Base-by-base conservation (phyloP, 2,888 invertebrate genomes). In the Homarus gammarus region DNA sequence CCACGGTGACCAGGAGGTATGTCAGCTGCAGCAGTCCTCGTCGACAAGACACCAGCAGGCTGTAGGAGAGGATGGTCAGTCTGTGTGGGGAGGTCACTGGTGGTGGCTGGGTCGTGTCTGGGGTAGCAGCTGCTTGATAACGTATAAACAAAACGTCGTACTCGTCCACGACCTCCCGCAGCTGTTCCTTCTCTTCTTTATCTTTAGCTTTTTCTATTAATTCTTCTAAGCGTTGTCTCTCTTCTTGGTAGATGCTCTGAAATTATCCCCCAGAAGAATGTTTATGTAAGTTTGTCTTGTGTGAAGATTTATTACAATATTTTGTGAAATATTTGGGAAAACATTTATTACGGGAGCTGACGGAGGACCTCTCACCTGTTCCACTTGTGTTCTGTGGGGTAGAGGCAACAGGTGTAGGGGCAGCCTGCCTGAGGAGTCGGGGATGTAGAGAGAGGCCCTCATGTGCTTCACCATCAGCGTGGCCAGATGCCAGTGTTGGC, bases 291-390 rank as follows among this genome's bases (percentile, higher is more conserved):
- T 56, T 56, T 18, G 18, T 18, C 56, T 56, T 56, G 18, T 18
- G 56, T 18, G 56, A 56, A 56, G 12, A 56, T 56, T 15, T 56
- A n/a, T n/a, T n/a, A n/a, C n/a, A n/a, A n/a, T n/a, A n/a, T n/a
- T n/a, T n/a, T n/a, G n/a, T n/a, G n/a, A n/a, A n/a, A n/a, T n/a
- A n/a, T n/a, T n/a, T n/a, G n/a, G n/a, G n/a, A n/a, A n/a, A n/a
- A n/a, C n/a, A n/a, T n/a, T n/a, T n/a, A n/a, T n/a, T n/a, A n/a
- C n/a, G n/a, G n/a, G n/a, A n/a, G n/a, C n/a, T n/a, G n/a, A n/a
- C n/a, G n/a, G n/a, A n/a, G n/a, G n/a, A n/a, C n/a, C n/a, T 72
- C 18, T 83, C n/a, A 73, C 73, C 84, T 73, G 56, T 31, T 84
- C 56, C 56, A 73, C 22, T 27, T 56, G 38, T 8, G 72, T 6